Evolutionary conservation across 2,797 vertebrate species (phyloP), one percentile per base, ranked within the genome.

Genomic region (Cichlasoma orientale): DNA sequence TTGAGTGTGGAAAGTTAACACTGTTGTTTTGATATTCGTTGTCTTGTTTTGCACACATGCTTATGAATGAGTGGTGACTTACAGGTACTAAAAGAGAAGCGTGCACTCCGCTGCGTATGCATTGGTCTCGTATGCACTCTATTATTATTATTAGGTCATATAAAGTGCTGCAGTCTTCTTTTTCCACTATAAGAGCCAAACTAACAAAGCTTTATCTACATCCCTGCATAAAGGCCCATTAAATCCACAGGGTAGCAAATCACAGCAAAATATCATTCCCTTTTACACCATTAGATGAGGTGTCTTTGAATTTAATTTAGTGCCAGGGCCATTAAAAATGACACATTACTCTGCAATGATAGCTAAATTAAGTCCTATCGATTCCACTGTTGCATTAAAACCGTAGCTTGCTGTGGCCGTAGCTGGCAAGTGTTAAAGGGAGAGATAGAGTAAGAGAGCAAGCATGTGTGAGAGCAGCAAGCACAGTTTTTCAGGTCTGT

Each of bases 291-390:
- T 94, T 95, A 94, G 91, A 91, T 77, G 92, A 89, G 90, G 92
- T 92, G 91, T 93, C 92, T 94, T 92, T 93, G 93, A 93, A 94
- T 94, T 94, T 94, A 94, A 95, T 95, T 95, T 93, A 94, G 94
- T 94, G 85, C 85, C 79, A 88, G 90, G 61, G 3, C 92, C 92
- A 94, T 94, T 94, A 93, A 94, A 94, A 95, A 95, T 94, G 93
- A 95, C 94, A 95, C 92, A 94, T 93, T 93, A 94, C 92, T 90
- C 91, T 81, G 88, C 93, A 93, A 94, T 94, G 93, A 94, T 93
- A 92, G 92, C 92, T 95, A 91, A 94, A 94, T 94, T 90, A 95
- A 95, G 91, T 94, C 90, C 88, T 92, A 94, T 95, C 92, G 94
- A 95, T 95, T 94, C 81, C 72, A 87, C 86, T 80, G 88, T 93